These are phyloP conservation scores for Odontesthes bonariensis DNA, from an alignment of 2,113 vertebrate genomes.

Conservation along the genomic window DNA sequence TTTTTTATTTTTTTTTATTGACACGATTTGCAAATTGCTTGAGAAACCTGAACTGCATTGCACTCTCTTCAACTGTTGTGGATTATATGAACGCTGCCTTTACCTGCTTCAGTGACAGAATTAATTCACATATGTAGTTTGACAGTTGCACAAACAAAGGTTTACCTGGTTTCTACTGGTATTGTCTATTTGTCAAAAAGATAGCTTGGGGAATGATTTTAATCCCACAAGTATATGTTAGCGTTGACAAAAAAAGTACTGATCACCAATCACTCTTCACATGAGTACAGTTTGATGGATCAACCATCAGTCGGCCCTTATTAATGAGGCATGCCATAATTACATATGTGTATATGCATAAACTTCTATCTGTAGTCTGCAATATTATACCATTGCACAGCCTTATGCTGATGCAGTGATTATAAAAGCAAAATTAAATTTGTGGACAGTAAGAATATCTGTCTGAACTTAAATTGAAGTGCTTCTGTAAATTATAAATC, in stretches of 20 bases:
- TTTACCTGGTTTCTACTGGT: not conserved
- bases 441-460: conserved; percentile 36
- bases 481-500: too few relatives aligned
- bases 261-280: conserved; percentile 22
- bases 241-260: not conserved
- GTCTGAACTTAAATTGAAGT: too few relatives aligned
- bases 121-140: conserved; percentile 41
- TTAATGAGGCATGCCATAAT: too few relatives aligned
- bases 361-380: conserved; percentile 8
- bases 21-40: conserved; percentile 44
- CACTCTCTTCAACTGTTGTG: conserved; percentile 40
- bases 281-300: conserved; percentile 8
- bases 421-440: conserved; percentile 27
- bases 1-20: conserved; percentile 8
- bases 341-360: too few relatives aligned
- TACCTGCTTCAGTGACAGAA: conserved; percentile 47
- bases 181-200: conserved; percentile 17
- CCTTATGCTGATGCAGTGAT: not conserved
- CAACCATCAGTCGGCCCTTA: too few relatives aligned
- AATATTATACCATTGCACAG: not conserved
- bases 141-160: conserved; percentile 28
- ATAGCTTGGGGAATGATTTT: conserved; percentile 21
- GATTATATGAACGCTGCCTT: conserved; percentile 49
- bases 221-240: conserved; percentile 35
- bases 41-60: conserved; percentile 57